Conservation (phyloP, 1,140 invertebrate genomes). For the Cephus cinctus region DNA sequence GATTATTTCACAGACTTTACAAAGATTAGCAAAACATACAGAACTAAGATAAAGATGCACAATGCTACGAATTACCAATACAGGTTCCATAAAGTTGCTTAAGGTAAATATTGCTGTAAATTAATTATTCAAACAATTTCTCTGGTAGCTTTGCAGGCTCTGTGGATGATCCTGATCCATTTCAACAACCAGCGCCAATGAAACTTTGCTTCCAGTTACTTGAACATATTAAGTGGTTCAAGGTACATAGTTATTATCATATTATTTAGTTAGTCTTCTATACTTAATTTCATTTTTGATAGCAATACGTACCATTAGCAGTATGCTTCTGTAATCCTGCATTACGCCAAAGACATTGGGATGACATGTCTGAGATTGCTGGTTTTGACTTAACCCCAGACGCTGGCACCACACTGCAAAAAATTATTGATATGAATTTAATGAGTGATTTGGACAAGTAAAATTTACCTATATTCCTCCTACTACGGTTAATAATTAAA, state of each 20-base stretch:
- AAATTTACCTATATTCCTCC: conserved; percentile 1
- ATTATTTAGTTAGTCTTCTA: neutral
- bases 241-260: conserved; percentile 43
- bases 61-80: conserved; percentile 66
- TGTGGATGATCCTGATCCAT: conserved; percentile 74
- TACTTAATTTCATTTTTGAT: neutral
- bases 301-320: conserved; percentile 77
- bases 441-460: conserved; percentile 74
- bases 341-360: conserved; percentile 85
- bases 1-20: conserved; percentile 72
- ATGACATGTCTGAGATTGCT: conserved; percentile 82
- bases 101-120: neutral
- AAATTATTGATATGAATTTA: conserved; percentile 77
- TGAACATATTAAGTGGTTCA: conserved; percentile 77
- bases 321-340: conserved; percentile 86
- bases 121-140: conserved; percentile 27
- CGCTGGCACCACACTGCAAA: conserved; percentile 79
- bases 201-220: conserved; percentile 71
- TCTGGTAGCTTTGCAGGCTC: conserved; percentile 58
- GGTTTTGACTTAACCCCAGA: conserved; percentile 84
- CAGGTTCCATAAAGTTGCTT: conserved; percentile 32
- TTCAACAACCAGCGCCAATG: conserved; percentile 75
- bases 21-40: conserved; percentile 79
- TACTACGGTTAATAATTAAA: neutral
- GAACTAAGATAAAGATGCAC: conserved; percentile 75